phyloP scores from a whole-genome alignment of 2,797 vertebrate species.

The Eulemur mongoz region DNA sequence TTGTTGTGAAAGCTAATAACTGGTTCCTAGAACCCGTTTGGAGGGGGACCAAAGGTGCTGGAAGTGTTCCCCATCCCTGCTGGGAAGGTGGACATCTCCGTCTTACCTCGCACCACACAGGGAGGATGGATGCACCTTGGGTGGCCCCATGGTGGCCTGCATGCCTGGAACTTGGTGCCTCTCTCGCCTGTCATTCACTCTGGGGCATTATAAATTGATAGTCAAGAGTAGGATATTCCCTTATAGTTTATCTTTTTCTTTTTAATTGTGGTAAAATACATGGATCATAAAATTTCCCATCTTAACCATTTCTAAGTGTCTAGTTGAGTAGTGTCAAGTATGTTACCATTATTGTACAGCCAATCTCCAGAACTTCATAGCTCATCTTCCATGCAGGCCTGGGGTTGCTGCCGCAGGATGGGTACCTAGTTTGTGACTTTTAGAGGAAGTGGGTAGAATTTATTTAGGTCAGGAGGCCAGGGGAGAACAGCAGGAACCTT shows the following conservation, averaged over 20 bases:
- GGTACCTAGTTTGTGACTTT: not conserved
- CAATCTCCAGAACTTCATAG: not conserved
- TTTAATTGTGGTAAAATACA: not conserved
- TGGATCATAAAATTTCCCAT: not conserved
- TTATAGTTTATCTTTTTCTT: not conserved
- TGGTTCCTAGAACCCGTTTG: not conserved
- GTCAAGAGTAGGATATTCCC: not conserved
- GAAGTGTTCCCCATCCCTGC: not conserved
- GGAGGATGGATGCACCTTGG: too few species aligned
- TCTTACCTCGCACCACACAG: fast-evolving
- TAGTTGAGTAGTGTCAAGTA: not conserved
- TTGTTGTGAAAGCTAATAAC: not conserved
- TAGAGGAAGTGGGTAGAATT: not conserved
- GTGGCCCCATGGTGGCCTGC: not conserved
- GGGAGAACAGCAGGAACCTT: not conserved
- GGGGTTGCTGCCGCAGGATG: not conserved
- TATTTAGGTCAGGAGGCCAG: not conserved
- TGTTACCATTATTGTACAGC: not conserved
- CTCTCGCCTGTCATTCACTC: not conserved
- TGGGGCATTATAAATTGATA: not conserved
- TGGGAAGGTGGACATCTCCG: not conserved
- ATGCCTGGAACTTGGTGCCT: not conserved
- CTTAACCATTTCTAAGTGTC: not conserved
- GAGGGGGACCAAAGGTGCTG: not conserved
- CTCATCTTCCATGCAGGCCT: not conserved